These are phyloP conservation scores for Euleptes europaea DNA, from an alignment of 2,113 vertebrate genomes.

Conservation along the genomic window DNA sequence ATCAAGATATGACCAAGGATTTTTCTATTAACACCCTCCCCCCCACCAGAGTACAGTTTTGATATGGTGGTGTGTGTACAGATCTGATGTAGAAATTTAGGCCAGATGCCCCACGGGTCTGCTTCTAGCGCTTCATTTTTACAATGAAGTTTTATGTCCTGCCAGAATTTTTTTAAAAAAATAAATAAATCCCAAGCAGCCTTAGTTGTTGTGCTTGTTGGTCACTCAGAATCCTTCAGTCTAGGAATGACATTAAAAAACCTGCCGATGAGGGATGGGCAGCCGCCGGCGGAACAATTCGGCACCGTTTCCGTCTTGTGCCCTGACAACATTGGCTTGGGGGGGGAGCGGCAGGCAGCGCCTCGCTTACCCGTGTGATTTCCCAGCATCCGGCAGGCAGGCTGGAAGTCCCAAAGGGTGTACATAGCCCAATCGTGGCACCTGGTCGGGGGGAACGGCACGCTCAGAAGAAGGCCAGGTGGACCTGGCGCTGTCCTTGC, in stretches of 20 bases:
- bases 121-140: not conserved
- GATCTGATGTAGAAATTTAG: not conserved
- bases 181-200: not conserved
- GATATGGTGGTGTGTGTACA: too few species aligned
- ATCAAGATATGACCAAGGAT: not conserved
- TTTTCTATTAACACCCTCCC: not conserved
- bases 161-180: not conserved
- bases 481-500: not conserved
- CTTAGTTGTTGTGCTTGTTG: not conserved
- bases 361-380: not conserved
- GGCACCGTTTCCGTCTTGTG: not conserved
- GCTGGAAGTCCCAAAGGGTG: not conserved
- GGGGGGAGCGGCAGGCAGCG: not conserved
- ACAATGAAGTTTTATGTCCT: not conserved
- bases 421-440: not conserved
- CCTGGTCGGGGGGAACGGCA: too few species aligned
- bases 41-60: not conserved
- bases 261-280: fast-evolving
- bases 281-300: not conserved
- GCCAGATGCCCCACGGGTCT: not conserved
- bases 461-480: not conserved
- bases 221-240: not conserved
- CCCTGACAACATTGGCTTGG: not conserved
- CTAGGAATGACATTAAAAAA: not conserved
- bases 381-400: not conserved